Conservation (phyloP, 2,113 vertebrate genomes). For the Sialia sialis region DNA sequence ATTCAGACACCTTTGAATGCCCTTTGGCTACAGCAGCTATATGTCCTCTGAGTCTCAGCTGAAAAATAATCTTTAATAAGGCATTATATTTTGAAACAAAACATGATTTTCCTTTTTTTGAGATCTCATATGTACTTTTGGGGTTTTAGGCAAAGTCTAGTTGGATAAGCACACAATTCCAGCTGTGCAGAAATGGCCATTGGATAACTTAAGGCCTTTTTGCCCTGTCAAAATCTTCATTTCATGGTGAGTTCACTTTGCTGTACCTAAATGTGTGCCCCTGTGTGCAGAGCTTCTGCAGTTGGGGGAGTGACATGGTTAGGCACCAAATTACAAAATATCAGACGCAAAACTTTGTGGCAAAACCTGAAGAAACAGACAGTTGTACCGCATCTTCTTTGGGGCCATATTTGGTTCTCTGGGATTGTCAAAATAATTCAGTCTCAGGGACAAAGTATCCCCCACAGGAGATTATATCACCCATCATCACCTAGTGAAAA, state of each 20-base stretch:
- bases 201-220: not conserved
- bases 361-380: not conserved
- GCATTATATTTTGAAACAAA: not conserved
- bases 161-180: not conserved
- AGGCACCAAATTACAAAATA: not conserved
- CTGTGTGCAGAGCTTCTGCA: not conserved
- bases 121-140: not conserved
- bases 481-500: not conserved
- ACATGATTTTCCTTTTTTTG: not conserved
- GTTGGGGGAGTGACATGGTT: not conserved
- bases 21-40: not conserved
- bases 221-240: not conserved
- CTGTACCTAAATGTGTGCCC: not conserved
- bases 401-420: not conserved
- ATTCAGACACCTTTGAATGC: not conserved
- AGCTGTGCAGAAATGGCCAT: not conserved
- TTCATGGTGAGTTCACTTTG: not conserved
- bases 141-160: not conserved
- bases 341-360: not conserved
- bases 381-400: not conserved
- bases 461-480: not conserved
- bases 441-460: not conserved
- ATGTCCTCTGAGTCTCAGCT: not conserved
- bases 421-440: not conserved
- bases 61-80: not conserved